Evolutionary conservation across 2,888 invertebrate genomes (phyloP).

Genomic region (Netelia melanura): DNA sequence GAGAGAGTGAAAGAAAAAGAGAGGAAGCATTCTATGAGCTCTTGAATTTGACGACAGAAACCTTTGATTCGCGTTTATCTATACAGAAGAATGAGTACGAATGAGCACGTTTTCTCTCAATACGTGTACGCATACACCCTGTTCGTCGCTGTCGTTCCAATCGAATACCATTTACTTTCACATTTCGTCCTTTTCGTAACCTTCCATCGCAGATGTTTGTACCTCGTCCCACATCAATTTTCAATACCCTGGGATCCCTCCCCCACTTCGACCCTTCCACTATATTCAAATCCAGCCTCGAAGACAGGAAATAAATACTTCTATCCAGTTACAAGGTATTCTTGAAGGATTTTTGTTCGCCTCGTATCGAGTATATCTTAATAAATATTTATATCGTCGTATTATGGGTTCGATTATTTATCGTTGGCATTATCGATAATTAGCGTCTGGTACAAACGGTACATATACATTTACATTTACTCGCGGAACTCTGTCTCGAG

Average conservation of each 20-base stretch:
- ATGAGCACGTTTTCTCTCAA: not conserved
- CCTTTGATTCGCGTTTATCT: conserved; percentile 45
- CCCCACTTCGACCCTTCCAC: not conserved
- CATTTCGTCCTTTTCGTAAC: not conserved
- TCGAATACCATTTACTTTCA: conserved; percentile 16
- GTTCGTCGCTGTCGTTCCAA: conserved; percentile 7
- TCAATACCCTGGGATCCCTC: no score
- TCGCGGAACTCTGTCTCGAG: not conserved
- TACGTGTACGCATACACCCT: conserved; percentile 7
- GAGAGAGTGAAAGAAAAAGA: not conserved
- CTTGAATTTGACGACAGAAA: not conserved
- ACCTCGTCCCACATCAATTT: not conserved
- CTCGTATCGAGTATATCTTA: no score
- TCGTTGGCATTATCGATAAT: not conserved
- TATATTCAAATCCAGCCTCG: not conserved
- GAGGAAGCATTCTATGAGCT: not conserved
- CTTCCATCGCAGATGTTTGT: not conserved
- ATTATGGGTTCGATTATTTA: not conserved
- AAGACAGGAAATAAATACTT: not conserved
- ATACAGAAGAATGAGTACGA: conserved; percentile 1
- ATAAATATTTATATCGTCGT: not conserved
- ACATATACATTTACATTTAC: not conserved
- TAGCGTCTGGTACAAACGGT: not conserved
- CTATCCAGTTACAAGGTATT: no score
- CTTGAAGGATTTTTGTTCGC: no score